A percentile compares a stretch with the other conserved stretches of the same genome.
These are phyloP conservation scores for Ligdia adustata DNA, from an alignment of 2,888 invertebrate genomes.

Conservation along the genomic window DNA sequence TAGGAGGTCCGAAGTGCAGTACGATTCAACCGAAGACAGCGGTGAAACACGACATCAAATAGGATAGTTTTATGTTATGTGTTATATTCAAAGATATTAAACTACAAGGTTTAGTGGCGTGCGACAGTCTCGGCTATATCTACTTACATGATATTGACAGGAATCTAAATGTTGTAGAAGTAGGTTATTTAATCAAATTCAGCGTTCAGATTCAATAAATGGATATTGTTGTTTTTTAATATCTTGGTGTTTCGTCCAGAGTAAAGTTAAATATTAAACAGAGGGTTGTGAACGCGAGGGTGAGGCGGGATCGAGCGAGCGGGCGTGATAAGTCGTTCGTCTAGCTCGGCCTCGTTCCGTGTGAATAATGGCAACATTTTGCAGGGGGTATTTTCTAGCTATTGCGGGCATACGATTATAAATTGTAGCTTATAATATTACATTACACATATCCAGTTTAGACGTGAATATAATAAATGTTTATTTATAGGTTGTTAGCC, in stretches of 20 bases:
- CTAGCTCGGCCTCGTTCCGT: not conserved
- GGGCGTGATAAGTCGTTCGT: conserved; percentile 1
- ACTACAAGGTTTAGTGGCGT: conserved; percentile 29
- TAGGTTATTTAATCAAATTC: conserved; percentile 30
- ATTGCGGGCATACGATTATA: conserved; percentile 38
- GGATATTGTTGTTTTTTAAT: conserved; percentile 33
- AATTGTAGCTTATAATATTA: conserved; percentile 59
- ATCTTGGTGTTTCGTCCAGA: conserved; percentile 36
- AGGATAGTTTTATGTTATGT: conserved; percentile 33
- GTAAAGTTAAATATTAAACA: conserved; percentile 36
- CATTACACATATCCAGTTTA: conserved; percentile 70
- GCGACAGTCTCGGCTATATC: conserved; percentile 39
- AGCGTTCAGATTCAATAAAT: conserved; percentile 29
- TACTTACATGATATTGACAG: conserved; percentile 19
- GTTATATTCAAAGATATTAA: conserved; percentile 29
- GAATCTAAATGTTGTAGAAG: conserved; percentile 31
- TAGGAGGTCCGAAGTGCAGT: conserved; percentile 32
- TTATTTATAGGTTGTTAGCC: conserved; percentile 50
- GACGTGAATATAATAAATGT: conserved; percentile 62
- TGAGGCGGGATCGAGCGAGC: not conserved
- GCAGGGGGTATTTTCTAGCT: conserved; percentile 36
- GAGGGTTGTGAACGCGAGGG: conserved; percentile 42
- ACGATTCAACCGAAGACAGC: conserved; percentile 35
- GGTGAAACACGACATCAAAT: conserved; percentile 33
- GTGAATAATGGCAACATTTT: conserved; percentile 36